Base-by-base conservation (phyloP, 2,113 vertebrate genomes). In the Pyxicephalus adspersus region DNA sequence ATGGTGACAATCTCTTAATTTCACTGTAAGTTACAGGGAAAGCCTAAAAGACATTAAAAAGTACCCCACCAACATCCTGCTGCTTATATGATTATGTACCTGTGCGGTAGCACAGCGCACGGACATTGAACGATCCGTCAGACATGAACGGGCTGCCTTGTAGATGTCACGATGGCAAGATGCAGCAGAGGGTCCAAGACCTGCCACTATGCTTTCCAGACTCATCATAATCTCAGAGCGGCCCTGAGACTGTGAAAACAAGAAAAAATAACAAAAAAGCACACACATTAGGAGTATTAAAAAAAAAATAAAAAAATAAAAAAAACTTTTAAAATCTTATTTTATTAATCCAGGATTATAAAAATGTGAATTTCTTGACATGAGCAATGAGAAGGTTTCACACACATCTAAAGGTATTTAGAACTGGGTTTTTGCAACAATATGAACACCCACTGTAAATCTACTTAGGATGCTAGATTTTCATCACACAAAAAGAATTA, bases 81-180 rank as follows among this genome's bases (percentile, higher is more conserved):
- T n/a, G n/a, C n/a, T n/a, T n/a, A 22, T n/a, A 4, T 60, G 5
- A 60, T 20, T 6, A 60, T n/a, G 20, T 91, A 98, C 97, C 95
- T 97, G 95, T 81, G 96, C 93, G 65, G 96, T 94, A 81, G 95
- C 96, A 81, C 94, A 96, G 85, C 96, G 96, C n/a, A 98, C 96
- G 7, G 95, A 92, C 96, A 96, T 95, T 65, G 95, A 98, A 52
- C 97, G 94, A 85, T 99, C 97, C 1, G 94, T 96, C 83, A 98
- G 86, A 84, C 95, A 96, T 0, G 91, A 89, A 58, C 94, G 93
- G 1, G 95, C 94, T 72, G 93, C 93, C 91, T 99, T 99, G 90
- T 99, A 99, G 89, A 99, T 83, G 88, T 99, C 97, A 31, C 97
- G 94, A 34, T 98, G 96, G 81, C 94, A 94, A 26, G 94, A 86